These are phyloP conservation scores for Contarinia nasturtii DNA, from an alignment of 1,140 invertebrate species.

Conservation along the genomic window DNA sequence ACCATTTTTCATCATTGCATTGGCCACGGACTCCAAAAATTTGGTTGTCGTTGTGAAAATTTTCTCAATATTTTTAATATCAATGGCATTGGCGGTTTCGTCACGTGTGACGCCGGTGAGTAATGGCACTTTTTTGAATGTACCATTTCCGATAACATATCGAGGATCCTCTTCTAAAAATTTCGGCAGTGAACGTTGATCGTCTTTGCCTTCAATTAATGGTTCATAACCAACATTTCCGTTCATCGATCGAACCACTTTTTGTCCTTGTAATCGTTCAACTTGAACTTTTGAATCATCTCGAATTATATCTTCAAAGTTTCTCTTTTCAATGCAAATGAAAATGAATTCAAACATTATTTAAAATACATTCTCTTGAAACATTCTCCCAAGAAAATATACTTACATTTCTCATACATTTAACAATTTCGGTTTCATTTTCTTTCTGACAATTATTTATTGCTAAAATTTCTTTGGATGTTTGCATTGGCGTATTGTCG, in stretches of 20 bases:
- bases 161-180: slow-evolving; percentile 33
- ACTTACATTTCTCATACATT: slow-evolving; percentile 30
- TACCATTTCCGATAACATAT: slow-evolving; percentile 29
- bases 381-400: slow-evolving; percentile 18
- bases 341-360: neutral
- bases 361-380: neutral
- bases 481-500: slow-evolving; percentile 30
- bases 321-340: slow-evolving; percentile 10
- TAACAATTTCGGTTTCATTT: slow-evolving; percentile 29
- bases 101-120: slow-evolving; percentile 49
- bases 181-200: slow-evolving; percentile 35
- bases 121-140: slow-evolving; percentile 37
- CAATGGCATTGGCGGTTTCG: slow-evolving; percentile 34
- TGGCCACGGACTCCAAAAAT: slow-evolving; percentile 13
- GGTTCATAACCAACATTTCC: slow-evolving; percentile 30
- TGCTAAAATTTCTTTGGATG: slow-evolving; percentile 28
- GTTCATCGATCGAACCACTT: slow-evolving; percentile 25
- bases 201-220: slow-evolving; percentile 39
- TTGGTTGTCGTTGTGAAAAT: slow-evolving; percentile 15
- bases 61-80: slow-evolving; percentile 11
- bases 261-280: slow-evolving; percentile 21
- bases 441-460: slow-evolving; percentile 30
- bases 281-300: slow-evolving; percentile 30
- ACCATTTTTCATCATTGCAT: slow-evolving; percentile 11
- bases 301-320: slow-evolving; percentile 19